phyloP scores from a whole-genome alignment of 2,888 invertebrate genomes.

The Hydropsyche betteni region DNA sequence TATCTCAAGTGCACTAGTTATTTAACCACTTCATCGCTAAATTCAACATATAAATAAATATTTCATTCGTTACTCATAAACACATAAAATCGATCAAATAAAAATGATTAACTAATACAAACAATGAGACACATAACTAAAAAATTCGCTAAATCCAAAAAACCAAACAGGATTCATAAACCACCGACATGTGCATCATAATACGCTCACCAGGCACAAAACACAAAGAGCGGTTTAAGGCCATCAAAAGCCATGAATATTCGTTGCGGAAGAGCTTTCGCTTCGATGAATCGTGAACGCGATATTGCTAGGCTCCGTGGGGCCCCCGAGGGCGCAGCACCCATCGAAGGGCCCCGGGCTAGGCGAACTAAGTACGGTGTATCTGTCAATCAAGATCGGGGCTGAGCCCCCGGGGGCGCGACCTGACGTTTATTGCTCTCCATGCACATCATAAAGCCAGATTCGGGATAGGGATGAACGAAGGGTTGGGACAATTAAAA shows the following conservation, averaged over 20 bases:
- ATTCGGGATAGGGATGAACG: constrained; percentile 14
- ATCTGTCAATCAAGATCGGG: constrained; percentile 48
- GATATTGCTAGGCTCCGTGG: constrained; percentile 33
- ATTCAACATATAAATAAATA: no score
- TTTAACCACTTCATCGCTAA: no score
- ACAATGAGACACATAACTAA: no score
- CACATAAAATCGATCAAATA: no score
- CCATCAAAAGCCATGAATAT: constrained; percentile 31
- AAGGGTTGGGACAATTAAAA: constrained; percentile 27
- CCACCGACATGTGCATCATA: no score
- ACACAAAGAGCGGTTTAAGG: no score
- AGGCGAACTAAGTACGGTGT: constrained; percentile 36
- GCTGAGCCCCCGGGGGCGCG: constrained; percentile 35
- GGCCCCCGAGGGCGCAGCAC: constrained; percentile 31
- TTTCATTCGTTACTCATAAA: no score
- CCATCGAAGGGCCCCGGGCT: constrained; percentile 24
- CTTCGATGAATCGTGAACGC: constrained; percentile 6
- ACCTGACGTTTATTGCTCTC: constrained; percentile 51
- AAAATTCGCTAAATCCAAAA: no score
- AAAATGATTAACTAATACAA: no score
- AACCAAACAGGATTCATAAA: no score
- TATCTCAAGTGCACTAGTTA: no score
- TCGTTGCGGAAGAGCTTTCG: constrained; percentile 23
- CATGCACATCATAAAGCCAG: constrained; percentile 51
- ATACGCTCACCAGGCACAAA: no score